A percentile compares a stretch with the other conserved stretches of the same genome.
Evolutionary conservation across 2,888 invertebrate species (phyloP).

Genomic region (Acleris emargana): DNA sequence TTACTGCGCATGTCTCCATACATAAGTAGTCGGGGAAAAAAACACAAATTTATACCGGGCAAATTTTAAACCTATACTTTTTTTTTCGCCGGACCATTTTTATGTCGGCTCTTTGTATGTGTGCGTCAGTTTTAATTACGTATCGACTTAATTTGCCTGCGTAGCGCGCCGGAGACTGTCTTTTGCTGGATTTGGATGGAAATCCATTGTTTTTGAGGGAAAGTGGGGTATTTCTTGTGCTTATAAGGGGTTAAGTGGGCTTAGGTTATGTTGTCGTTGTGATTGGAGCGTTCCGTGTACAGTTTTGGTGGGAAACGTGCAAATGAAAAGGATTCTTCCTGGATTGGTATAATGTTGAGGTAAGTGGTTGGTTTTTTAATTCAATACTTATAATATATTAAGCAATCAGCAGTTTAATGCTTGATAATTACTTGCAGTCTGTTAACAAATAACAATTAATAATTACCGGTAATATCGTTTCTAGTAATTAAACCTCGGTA

Average conservation of each 20-base stretch:
- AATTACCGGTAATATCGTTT: no score
- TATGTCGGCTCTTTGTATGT: slow-evolving; percentile 81
- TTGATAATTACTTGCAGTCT: no score
- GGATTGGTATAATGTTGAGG: slow-evolving; percentile 35
- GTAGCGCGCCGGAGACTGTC: slow-evolving; percentile 62
- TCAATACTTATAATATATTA: background rate
- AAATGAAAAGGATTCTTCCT: slow-evolving; percentile 22
- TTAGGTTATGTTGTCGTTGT: slow-evolving; percentile 57
- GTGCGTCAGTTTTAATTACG: slow-evolving; percentile 83
- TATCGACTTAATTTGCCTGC: slow-evolving; percentile 83
- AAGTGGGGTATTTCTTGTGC: slow-evolving; percentile 41
- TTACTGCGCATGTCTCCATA: slow-evolving; percentile 82
- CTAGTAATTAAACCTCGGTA: no score
- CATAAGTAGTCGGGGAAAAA: slow-evolving; percentile 81
- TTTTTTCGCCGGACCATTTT: slow-evolving; percentile 80
- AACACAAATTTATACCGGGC: slow-evolving; percentile 84
- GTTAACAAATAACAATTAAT: no score
- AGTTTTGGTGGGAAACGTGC: slow-evolving; percentile 65
- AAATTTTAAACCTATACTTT: slow-evolving; percentile 84
- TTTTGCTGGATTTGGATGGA: slow-evolving; percentile 52
- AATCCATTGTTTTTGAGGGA: slow-evolving; percentile 40
- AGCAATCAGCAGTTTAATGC: background rate
- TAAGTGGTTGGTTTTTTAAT: slow-evolving; percentile 1
- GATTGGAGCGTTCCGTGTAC: slow-evolving; percentile 39
- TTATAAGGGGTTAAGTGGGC: slow-evolving; percentile 39